These are phyloP conservation scores for Pogonocherus hispidulus DNA, from an alignment of 2,888 invertebrate genomes.

Conservation along the genomic window DNA sequence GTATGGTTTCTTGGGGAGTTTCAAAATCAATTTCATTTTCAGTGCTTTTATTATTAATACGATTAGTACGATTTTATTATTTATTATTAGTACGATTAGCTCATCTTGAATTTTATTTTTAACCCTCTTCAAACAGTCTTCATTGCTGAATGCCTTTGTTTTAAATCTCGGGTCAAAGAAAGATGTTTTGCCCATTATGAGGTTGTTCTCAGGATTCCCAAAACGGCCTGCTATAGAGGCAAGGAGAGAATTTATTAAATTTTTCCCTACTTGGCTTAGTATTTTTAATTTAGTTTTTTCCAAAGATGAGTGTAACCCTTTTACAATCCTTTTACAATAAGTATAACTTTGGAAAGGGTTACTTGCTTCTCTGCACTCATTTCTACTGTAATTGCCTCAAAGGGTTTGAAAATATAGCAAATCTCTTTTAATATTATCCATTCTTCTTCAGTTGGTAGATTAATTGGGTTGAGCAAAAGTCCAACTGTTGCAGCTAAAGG, in stretches of 20 bases:
- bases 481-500: constrained; percentile 47
- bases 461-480: constrained; percentile 47
- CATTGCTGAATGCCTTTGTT: constrained; percentile 30
- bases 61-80: too few relatives aligned
- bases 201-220: constrained; percentile 33
- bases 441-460: constrained; percentile 41
- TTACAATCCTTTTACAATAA: constrained; percentile 31
- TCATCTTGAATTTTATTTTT: constrained; percentile 28
- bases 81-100: constrained; percentile 15
- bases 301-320: constrained; percentile 22
- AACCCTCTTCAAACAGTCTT: constrained; percentile 29
- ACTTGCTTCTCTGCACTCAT: constrained; percentile 48
- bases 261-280: constrained; percentile 19
- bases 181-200: constrained; percentile 35
- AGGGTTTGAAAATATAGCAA: constrained; percentile 41
- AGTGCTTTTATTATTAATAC: background rate
- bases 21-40: background rate
- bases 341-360: constrained; percentile 47
- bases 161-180: constrained; percentile 42
- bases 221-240: constrained; percentile 22
- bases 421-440: constrained; percentile 43
- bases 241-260: constrained; percentile 28
- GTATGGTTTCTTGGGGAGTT: background rate
- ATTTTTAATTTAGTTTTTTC: constrained; percentile 20
- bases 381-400: constrained; percentile 45